Conservation (phyloP, 2,113 vertebrate genomes). For the Chaetops frenatus region DNA sequence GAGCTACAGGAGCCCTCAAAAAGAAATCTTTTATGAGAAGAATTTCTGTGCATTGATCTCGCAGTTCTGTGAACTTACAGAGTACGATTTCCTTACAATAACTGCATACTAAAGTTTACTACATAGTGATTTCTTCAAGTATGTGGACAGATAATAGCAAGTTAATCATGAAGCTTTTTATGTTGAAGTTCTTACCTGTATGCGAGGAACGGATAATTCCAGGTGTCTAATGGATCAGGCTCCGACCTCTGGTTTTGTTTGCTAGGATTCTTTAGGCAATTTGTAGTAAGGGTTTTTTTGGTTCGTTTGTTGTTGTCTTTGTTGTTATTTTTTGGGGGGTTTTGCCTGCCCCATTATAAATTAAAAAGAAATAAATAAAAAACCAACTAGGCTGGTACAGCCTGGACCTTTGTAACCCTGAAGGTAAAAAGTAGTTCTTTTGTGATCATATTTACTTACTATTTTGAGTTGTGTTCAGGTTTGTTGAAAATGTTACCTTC, state of each 20-base stretch:
- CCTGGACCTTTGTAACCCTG: neutral
- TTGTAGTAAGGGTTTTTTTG: neutral
- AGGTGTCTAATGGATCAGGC: neutral
- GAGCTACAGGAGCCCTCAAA: neutral
- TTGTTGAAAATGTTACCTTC: neutral
- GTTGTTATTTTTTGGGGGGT: too few species aligned
- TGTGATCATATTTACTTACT: neutral
- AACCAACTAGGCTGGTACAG: neutral
- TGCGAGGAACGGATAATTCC: neutral
- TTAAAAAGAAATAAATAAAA: neutral
- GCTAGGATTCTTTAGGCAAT: neutral
- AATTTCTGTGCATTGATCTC: neutral
- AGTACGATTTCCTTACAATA: neutral
- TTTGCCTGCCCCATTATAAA: accelerated
- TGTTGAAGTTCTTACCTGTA: neutral
- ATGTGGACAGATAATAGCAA: neutral
- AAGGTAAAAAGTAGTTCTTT: neutral
- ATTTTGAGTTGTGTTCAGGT: neutral
- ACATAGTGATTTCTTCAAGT: neutral
- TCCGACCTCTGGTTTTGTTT: neutral
- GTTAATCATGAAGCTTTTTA: neutral
- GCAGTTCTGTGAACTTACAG: neutral
- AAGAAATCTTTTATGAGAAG: neutral
- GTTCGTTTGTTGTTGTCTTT: neutral
- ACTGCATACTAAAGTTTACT: neutral